These are phyloP conservation scores for Zaprionus vittiger DNA, from an alignment of 1,140 invertebrate species.

Conservation along the genomic window DNA sequence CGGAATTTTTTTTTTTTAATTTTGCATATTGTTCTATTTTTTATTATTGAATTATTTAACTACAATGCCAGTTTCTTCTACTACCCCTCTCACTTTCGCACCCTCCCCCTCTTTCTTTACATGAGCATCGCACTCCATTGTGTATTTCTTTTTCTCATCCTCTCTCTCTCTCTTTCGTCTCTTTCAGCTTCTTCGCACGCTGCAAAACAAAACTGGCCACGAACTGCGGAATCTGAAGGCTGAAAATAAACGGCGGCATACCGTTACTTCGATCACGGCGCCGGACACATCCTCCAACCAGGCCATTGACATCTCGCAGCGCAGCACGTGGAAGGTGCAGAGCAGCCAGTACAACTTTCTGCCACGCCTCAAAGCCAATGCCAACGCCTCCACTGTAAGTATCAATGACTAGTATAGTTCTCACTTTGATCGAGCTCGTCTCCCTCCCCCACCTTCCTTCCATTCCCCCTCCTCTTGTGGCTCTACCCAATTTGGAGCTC, in stretches of 20 bases:
- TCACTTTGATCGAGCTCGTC: not conserved
- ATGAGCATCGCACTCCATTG: not conserved
- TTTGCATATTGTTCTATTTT: too few relatives aligned
- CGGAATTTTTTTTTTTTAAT: too few relatives aligned
- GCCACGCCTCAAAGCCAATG: conserved; percentile 43
- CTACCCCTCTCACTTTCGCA: not conserved
- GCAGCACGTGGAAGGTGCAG: conserved; percentile 22
- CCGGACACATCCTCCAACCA: conserved; percentile 19
- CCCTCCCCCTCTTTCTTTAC: not conserved
- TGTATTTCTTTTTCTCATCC: not conserved
- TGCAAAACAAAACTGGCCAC: conserved; percentile 40
- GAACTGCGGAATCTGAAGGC: conserved; percentile 32
- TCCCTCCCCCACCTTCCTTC: not conserved
- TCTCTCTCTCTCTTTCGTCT: not conserved
- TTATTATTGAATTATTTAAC: too few relatives aligned
- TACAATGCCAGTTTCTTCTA: too few relatives aligned
- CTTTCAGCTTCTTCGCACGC: conserved; percentile 37
- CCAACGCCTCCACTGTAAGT: conserved; percentile 35
- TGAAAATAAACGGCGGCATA: conserved; percentile 26
- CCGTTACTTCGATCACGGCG: conserved; percentile 13
- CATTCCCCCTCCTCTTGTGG: not conserved
- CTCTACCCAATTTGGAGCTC: not conserved
- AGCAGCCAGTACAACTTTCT: conserved; percentile 47
- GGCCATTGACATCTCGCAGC: conserved; percentile 44
- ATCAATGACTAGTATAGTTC: not conserved